Conservation (phyloP, 2,113 vertebrate species). For the Casuarius casuarius region DNA sequence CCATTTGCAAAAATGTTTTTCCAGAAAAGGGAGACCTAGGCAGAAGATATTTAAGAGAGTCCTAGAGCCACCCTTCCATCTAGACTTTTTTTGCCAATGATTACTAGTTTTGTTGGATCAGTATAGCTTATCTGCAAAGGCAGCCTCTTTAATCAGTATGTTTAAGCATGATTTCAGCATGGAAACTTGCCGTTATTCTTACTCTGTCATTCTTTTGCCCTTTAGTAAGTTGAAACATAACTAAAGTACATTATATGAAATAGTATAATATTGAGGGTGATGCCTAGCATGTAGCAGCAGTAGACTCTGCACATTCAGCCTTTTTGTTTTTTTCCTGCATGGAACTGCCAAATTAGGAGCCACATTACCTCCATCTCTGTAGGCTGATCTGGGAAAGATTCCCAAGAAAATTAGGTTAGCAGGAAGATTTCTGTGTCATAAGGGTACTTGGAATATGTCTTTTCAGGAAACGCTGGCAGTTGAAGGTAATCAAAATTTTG, state of each 20-base stretch:
- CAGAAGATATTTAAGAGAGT: background rate
- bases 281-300: background rate
- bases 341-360: background rate
- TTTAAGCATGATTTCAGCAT: background rate
- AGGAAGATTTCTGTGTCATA: background rate
- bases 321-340: background rate
- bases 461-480: background rate
- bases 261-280: background rate
- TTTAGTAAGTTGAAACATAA: slow-evolving; percentile 32
- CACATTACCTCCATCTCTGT: background rate
- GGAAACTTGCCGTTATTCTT: slow-evolving; percentile 2
- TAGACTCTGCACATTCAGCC: background rate
- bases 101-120: background rate
- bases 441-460: background rate
- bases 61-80: background rate
- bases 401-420: background rate
- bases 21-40: background rate
- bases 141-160: background rate
- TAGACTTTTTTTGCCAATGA: background rate
- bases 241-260: background rate
- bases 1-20: background rate
- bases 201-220: slow-evolving; percentile 5
- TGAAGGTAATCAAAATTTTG: background rate
- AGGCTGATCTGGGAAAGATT: background rate
- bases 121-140: background rate